Evolutionary conservation across 2,888 invertebrate genomes (phyloP).

Genomic region (Caenorhabditis sinica): DNA sequence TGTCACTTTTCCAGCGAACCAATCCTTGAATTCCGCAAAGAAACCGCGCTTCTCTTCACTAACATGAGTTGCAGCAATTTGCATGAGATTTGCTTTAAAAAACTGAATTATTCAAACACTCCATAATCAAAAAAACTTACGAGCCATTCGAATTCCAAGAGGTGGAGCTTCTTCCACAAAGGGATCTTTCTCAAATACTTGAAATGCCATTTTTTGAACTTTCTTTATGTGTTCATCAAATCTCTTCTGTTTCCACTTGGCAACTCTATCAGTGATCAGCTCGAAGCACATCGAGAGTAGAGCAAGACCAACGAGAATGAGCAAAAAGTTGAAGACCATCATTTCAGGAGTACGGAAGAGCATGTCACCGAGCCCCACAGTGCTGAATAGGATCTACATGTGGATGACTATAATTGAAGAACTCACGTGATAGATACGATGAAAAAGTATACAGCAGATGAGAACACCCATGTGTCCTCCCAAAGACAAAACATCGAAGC

Average conservation of each 20-base stretch:
- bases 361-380: constrained; percentile 83
- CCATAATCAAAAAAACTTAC: constrained; percentile 40
- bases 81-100: constrained; percentile 48
- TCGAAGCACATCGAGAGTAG: constrained; percentile 83
- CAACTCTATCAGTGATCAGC: constrained; percentile 72
- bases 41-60: constrained; percentile 63
- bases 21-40: constrained; percentile 70
- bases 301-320: constrained; percentile 82
- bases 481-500: constrained; percentile 74
- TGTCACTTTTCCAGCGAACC: constrained; percentile 74
- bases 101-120: neutral
- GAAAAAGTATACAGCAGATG: constrained; percentile 82
- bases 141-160: constrained; percentile 79
- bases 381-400: constrained; percentile 68
- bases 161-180: constrained; percentile 79
- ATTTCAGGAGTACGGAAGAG: constrained; percentile 82
- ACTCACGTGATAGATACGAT: constrained; percentile 82
- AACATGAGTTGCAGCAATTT: constrained; percentile 52
- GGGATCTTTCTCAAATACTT: constrained; percentile 76
- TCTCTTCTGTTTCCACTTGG: constrained; percentile 71
- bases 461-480: constrained; percentile 74
- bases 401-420: neutral
- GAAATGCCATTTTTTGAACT: constrained; percentile 82
- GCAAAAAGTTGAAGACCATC: constrained; percentile 82
- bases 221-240: constrained; percentile 82